Base-by-base conservation (phyloP, 2,888 invertebrate species). In the Imbricaverruca yamaguchii region DNA sequence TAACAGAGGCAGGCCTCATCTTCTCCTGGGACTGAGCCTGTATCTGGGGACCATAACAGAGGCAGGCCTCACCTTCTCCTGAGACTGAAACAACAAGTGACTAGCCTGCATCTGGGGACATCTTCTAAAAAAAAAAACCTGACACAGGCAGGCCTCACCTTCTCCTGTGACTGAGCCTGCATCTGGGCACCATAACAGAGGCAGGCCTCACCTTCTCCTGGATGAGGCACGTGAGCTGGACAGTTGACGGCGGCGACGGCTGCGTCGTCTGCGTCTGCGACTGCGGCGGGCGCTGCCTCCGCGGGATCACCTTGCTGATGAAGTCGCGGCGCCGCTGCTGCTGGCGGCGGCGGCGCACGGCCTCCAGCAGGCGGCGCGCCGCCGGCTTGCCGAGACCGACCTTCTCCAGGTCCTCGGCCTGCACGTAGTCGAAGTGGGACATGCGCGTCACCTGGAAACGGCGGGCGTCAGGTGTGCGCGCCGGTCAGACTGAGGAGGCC, bases 341-440 rank as follows among this genome's bases (percentile, higher is more conserved):
- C 84, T 93, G 92, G 0, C 93, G 90, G 85, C 94, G 92, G 87
- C 92, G 92, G 88, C 96, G 94, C 1, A 97, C 94, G 18, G 96
- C 93, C 88, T 97, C 97, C 86, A 98, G 89, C 21, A 98, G 89
- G 81, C 98, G 90, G 63, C 97, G 90, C 8, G 95, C 92, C 7
- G 96, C 98, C 81, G 98, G 98, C 87, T 94, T 95, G 80, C 97
- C 95, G 86, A 98, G 91, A 3, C 98, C 98, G 86, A 97, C 94
- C 86, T 94, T 94, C 86, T 97, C 97, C 86, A 98, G 90, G 88
- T 98, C 98, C 85, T 97, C 96, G 0, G 94, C 89, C 86, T 94
- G 94, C n/a, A 98, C 98, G 90, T 94, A 96, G 85, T 98, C 97
- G 87, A 99, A 99, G 88, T 99, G 99, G 81, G 96, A 93, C 85